phyloP scores from a whole-genome alignment of 2,888 invertebrate species.

The Rhogogaster chlorosoma region DNA sequence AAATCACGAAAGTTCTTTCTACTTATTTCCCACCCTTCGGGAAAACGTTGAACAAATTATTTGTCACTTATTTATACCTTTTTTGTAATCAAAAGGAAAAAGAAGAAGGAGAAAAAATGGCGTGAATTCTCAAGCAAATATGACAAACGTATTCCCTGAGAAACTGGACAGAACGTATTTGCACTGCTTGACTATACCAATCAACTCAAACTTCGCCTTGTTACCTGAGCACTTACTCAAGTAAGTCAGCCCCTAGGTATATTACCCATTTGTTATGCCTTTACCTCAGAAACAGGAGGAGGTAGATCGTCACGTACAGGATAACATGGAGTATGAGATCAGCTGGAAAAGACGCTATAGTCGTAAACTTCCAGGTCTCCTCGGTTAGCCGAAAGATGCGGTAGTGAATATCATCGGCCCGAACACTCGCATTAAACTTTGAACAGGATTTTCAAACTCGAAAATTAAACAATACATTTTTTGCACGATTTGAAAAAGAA shows the following conservation, averaged over 20 bases:
- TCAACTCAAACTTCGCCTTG: slow-evolving; percentile 26
- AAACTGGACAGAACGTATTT: slow-evolving; percentile 1
- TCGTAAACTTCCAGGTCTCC: slow-evolving; percentile 9
- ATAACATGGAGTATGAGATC: slow-evolving; percentile 22
- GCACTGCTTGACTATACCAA: not conserved
- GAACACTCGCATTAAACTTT: not conserved
- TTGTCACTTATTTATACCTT: too few species aligned
- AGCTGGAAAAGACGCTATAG: slow-evolving; percentile 12
- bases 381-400: not conserved
- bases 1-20: not conserved
- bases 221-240: slow-evolving; percentile 17
- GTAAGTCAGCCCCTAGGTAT: not conserved
- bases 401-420: not conserved
- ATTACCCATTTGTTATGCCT: not conserved
- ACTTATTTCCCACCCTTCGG: not conserved
- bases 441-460: not conserved
- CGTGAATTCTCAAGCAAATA: too few species aligned
- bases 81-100: too few species aligned
- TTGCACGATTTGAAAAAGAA: too few species aligned
- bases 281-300: not conserved
- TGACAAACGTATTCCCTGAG: not conserved
- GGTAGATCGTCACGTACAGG: slow-evolving; percentile 14
- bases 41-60: not conserved
- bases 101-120: too few species aligned
- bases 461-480: too few species aligned